These are phyloP conservation scores for Sapayoa aenigma DNA, from an alignment of 2,113 vertebrate species.

Conservation along the genomic window DNA sequence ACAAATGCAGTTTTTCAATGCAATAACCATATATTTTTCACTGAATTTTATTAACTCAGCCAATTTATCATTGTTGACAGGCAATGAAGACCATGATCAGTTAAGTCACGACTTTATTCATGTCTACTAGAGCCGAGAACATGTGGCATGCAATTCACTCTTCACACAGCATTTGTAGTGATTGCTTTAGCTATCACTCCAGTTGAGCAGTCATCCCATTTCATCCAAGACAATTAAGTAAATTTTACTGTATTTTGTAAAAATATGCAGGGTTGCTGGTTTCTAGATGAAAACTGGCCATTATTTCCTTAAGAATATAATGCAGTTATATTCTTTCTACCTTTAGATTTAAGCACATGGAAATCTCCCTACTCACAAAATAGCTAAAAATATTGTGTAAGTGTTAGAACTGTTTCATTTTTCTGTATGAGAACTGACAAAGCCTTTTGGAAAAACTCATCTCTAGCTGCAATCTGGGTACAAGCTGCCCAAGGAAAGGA, in stretches of 20 bases:
- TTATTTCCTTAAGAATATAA: not conserved
- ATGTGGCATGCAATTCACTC: rapidly evolving
- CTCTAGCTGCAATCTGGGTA: not conserved
- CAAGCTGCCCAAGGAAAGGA: not conserved
- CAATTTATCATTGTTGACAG: not conserved
- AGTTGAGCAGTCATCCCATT: not conserved
- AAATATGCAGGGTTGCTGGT: not conserved
- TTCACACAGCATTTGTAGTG: not conserved
- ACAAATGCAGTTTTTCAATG: not conserved
- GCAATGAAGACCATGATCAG: not conserved
- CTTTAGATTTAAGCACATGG: not conserved
- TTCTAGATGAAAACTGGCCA: not conserved
- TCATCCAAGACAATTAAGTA: not conserved
- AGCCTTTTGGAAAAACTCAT: not conserved
- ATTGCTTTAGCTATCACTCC: not conserved
- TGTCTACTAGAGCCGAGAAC: not conserved
- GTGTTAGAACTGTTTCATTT: not conserved
- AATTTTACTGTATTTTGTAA: not conserved
- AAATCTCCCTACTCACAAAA: not conserved
- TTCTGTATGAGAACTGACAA: not conserved
- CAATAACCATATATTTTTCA: not conserved
- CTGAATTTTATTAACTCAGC: not conserved
- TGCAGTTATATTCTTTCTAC: not conserved
- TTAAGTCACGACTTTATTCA: not conserved
- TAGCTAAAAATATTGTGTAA: not conserved